phyloP scores from a whole-genome alignment of 2,888 invertebrate genomes.

The Arrhopalites spinosus region DNA sequence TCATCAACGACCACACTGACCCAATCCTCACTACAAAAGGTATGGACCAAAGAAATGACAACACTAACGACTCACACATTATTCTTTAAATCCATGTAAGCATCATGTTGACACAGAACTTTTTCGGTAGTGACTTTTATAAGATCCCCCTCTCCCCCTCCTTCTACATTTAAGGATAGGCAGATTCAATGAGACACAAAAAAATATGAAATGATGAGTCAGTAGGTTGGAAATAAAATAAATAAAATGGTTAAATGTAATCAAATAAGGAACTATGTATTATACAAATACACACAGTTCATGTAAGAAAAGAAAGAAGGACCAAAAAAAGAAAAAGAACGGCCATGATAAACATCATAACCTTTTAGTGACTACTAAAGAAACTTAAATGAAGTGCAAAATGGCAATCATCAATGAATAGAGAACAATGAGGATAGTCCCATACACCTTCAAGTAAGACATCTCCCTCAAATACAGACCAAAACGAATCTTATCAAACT shows the following conservation, averaged over 20 bases:
- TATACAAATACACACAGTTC: no score
- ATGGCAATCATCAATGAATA: slow-evolving; percentile 17
- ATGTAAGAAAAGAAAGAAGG: slow-evolving; percentile 18
- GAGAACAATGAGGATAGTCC: slow-evolving; percentile 18
- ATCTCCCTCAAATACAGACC: neutral
- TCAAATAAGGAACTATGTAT: slow-evolving; percentile 34
- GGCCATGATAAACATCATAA: neutral
- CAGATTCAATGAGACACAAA: no score
- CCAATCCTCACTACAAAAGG: no score
- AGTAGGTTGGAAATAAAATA: slow-evolving; percentile 12
- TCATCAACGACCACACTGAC: no score
- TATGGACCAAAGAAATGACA: no score
- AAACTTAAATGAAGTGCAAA: slow-evolving; percentile 24
- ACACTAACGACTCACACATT: no score
- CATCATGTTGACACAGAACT: no score
- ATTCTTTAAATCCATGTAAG: no score
- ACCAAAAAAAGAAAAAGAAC: slow-evolving; percentile 11
- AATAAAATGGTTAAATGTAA: slow-evolving; percentile 19
- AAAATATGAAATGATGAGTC: neutral
- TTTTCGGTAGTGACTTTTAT: no score
- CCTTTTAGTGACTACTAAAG: slow-evolving; percentile 10
- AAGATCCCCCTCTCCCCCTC: neutral
- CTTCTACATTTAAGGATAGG: neutral
- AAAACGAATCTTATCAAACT: slow-evolving; percentile 1
- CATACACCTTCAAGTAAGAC: neutral